These are phyloP conservation scores for Poicephalus gulielmi DNA, from an alignment of 2,113 vertebrate species.

Conservation along the genomic window DNA sequence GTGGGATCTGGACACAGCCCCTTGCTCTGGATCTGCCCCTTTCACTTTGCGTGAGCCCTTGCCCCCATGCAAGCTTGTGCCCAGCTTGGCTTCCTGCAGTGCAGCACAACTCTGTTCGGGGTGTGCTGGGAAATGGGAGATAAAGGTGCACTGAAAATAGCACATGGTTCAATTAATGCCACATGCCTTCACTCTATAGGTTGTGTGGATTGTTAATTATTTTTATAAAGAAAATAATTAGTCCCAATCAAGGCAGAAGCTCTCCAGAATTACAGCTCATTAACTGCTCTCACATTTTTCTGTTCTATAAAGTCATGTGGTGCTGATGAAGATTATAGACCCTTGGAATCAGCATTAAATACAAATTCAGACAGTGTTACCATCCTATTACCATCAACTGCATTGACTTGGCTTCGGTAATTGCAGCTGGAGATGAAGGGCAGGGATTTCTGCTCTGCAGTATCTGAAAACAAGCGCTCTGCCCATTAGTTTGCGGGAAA, in stretches of 20 bases:
- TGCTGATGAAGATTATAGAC: slow-evolving; percentile 68
- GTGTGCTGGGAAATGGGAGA: background rate
- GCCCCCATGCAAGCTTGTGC: accelerated
- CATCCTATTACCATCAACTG: slow-evolving; percentile 42
- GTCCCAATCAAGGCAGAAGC: slow-evolving; percentile 73
- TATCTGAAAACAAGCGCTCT: slow-evolving; percentile 20
- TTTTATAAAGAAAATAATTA: slow-evolving; percentile 79
- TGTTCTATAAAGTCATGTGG: slow-evolving; percentile 63
- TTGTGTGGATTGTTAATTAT: slow-evolving; percentile 68
- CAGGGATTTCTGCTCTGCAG: slow-evolving; percentile 27
- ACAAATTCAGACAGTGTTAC: slow-evolving; percentile 26
- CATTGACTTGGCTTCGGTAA: slow-evolving; percentile 6
- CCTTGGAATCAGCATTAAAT: slow-evolving; percentile 62
- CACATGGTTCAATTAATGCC: slow-evolving; percentile 41
- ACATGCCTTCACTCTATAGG: slow-evolving; percentile 45
- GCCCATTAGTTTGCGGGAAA: slow-evolving; percentile 31
- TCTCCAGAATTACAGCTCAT: slow-evolving; percentile 75
- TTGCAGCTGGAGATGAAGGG: slow-evolving; percentile 32
- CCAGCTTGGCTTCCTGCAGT: background rate
- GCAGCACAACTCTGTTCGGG: background rate
- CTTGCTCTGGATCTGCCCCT: background rate
- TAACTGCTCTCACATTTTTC: slow-evolving; percentile 60
- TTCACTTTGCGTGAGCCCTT: background rate
- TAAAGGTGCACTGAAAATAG: slow-evolving; percentile 21
- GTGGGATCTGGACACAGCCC: background rate